Evolutionary conservation across 2,113 vertebrate genomes (phyloP), one percentile per base, ranked within the genome.

Genomic region (Indicator maculatus): DNA sequence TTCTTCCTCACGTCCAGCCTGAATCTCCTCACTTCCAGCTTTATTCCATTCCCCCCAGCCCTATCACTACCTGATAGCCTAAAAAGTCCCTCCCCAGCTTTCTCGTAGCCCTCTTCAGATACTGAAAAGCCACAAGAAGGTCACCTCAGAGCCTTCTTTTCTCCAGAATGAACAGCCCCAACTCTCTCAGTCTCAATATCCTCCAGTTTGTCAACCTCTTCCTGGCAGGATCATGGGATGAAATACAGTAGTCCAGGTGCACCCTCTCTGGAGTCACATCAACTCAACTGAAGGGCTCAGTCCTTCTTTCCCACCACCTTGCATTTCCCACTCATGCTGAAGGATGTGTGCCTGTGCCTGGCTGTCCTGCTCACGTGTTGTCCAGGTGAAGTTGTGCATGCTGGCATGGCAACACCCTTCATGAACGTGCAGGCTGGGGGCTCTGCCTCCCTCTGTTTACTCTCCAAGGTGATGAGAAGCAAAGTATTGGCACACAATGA

Each of bases 391-490:
- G 78, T 19, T 70, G 81, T 45, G 56, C 21, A 1, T 0, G 60
- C 89, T 6, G 67, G 30, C 93, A n/a, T 4, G 75, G 85, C 75
- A 86, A 93, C 75, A 3, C 75, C 77, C 20, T 44, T 20, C 78
- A 30, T 26, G 79, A 76, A 27, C 8, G 56, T 0, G 14, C 41
- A 30, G 91, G 69, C 20, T 44, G 73, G 73, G 8, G 93, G 85
- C 94, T 90, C 86, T 91, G 2, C 85, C 83, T 81, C 12, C 44
- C 58, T 93, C 83, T 97, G 87, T 96, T 97, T 96, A 65, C 90
- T 95, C 91, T 72, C 95, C 96, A 95, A 90, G 94, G 96, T 92
- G 95, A 96, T 4, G 79, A 65, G 88, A 21, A 92, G 96, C 41
- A 2, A 83, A 58, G 28, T 64, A 5, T 16, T 94, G 96, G 96